Evolutionary conservation across 2,113 vertebrate species (phyloP), one percentile per base, ranked within the genome.

Genomic region (Oryzias celebensis): DNA sequence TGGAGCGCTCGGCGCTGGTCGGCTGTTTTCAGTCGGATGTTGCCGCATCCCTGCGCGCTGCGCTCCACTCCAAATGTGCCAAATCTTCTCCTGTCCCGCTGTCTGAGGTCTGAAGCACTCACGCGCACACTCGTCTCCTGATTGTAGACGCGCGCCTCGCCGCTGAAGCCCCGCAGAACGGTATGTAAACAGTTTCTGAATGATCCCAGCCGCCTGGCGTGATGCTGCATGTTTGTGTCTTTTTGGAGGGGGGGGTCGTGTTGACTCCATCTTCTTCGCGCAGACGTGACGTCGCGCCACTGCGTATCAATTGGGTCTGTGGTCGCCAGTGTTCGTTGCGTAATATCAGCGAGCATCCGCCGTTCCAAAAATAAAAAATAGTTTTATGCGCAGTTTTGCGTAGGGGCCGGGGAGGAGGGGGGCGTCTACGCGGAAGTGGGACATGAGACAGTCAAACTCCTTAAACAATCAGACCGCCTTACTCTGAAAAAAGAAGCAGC

Each of bases 21-120:
- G 52, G 55, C 64, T 42, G 60, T 78, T 78, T 80, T 67, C 82
- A 84, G 81, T 81, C 79, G 67, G 79, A 75, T 71, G 79, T 71
- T 86, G 85, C 80, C 73, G 87, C 85, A 89, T 81, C 85, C 53
- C 47, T 75, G 69, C 52, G 74, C 68, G 67, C 77, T 59, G 53
- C 67, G 67, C 70, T 80, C 70, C 67, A 62, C 57, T 74, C 78
- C 74, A 54, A 71, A 61, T 57, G 70, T 75, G 72, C 81, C 83
- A 82, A 57, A 80, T 82, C 83, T 79, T 78, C 74, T 78, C 65
- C 84, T 59, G 58, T 70, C 17, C 67, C 66, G 42, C 67, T 41
- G 66, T 67, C 71, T 81, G 52, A 26, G 23, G 51, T 47, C 57
- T 69, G 62, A 65, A 57, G 28, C 55, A 8, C 75, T 45, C 18